Evolutionary conservation across 2,797 vertebrate genomes (phyloP).

Genomic region (Chromis chromis): DNA sequence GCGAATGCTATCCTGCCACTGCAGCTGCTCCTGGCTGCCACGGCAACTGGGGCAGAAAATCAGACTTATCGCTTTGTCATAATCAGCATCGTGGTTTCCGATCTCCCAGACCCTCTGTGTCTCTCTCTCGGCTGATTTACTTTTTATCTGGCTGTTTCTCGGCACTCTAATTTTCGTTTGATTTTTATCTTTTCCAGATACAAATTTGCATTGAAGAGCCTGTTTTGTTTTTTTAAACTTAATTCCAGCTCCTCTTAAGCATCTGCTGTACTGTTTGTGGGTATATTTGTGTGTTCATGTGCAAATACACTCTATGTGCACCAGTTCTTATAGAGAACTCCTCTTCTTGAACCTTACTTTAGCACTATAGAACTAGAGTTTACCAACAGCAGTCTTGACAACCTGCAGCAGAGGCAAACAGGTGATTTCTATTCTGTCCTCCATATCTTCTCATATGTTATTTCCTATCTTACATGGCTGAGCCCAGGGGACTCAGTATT

Average conservation of each 20-base stretch:
- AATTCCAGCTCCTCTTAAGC: background rate
- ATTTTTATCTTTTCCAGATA: background rate
- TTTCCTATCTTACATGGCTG: background rate
- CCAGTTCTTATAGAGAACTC: background rate
- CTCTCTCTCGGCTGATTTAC: slow-evolving; percentile 4
- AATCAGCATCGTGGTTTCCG: slow-evolving; percentile 58
- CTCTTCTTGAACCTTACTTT: slow-evolving; percentile 15
- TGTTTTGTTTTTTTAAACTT: background rate
- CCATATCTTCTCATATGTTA: background rate
- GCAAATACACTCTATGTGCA: background rate
- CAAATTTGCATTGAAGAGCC: background rate
- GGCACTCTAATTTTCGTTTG: slow-evolving; percentile 19
- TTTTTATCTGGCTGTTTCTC: slow-evolving; percentile 6
- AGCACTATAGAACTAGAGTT: slow-evolving; percentile 1
- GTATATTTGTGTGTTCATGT: background rate
- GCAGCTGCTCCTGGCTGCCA: slow-evolving; percentile 77
- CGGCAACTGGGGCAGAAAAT: slow-evolving; percentile 83
- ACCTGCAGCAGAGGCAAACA: background rate
- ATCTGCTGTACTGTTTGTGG: background rate
- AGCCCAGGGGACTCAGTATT: background rate
- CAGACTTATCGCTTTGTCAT: slow-evolving; percentile 71
- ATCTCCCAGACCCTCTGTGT: slow-evolving; percentile 35
- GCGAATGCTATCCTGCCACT: slow-evolving; percentile 57
- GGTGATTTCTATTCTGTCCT: background rate
- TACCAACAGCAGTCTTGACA: background rate